A percentile compares a stretch with the other conserved stretches of the same genome.
These are phyloP conservation scores for Dryococelus australis DNA, from an alignment of 2,888 invertebrate species.

Conservation along the genomic window DNA sequence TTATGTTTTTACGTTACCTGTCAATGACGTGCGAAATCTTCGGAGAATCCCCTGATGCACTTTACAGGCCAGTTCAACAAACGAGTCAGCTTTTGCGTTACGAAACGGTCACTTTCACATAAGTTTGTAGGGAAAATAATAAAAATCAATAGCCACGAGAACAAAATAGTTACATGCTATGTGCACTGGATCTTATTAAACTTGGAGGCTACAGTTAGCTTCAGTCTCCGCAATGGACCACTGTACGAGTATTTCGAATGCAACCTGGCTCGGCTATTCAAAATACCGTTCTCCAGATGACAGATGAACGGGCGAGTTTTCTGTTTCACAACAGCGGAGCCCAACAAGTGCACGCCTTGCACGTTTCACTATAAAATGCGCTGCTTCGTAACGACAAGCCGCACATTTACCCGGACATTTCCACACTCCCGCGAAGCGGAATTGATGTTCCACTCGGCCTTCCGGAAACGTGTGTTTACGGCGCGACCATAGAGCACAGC, in stretches of 20 bases:
- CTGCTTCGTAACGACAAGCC: neutral
- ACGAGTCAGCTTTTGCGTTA: neutral
- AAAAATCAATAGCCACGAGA: neutral
- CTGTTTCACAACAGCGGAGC: neutral
- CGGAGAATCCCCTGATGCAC: neutral
- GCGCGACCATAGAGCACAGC: neutral
- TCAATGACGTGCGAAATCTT: neutral
- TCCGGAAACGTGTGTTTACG: neutral
- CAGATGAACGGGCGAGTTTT: neutral
- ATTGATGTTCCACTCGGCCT: neutral
- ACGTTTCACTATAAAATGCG: neutral
- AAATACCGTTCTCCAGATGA: neutral
- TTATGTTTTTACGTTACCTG: neutral
- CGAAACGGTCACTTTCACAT: neutral
- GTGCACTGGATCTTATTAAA: neutral
- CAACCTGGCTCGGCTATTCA: neutral
- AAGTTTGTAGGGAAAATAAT: neutral
- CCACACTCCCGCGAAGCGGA: neutral
- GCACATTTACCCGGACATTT: neutral
- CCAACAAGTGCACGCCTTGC: neutral
- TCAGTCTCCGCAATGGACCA: neutral
- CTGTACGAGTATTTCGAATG: neutral
- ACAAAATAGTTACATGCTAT: neutral
- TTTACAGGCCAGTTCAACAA: neutral
- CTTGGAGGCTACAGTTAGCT: neutral